Percentiles rank a stretch among this genome's conserved stretches.
Evolutionary conservation across 2,113 vertebrate genomes (phyloP).

Genomic region (Tachycineta bicolor): DNA sequence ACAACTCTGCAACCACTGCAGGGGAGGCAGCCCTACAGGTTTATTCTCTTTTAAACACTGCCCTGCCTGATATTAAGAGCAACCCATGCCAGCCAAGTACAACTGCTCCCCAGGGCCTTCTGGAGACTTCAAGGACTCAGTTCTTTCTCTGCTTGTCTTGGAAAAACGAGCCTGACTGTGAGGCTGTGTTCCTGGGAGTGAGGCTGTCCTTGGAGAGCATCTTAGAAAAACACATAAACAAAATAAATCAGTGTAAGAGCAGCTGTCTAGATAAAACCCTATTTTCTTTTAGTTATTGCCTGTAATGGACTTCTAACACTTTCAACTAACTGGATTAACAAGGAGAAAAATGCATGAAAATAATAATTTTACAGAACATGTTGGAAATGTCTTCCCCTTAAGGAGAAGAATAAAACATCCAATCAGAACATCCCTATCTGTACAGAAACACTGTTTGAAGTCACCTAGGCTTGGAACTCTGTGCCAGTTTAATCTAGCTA

Average conservation of each 20-base stretch:
- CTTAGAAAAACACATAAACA: neutral
- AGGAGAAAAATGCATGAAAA: neutral
- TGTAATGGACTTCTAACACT: constrained; percentile 8
- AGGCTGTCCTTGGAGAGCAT: neutral
- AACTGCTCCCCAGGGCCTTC: neutral
- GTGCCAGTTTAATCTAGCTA: neutral
- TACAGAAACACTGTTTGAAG: neutral
- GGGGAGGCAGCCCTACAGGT: neutral
- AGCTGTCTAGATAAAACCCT: neutral
- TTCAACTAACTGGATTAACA: constrained; percentile 17
- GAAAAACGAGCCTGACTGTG: neutral
- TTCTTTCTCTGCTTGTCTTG: neutral
- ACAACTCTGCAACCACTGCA: neutral
- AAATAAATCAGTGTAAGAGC: neutral
- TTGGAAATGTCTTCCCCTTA: constrained; percentile 10
- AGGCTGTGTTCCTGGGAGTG: neutral
- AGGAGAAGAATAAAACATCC: neutral
- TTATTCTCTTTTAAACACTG: neutral
- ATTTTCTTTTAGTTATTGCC: neutral
- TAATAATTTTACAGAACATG: neutral
- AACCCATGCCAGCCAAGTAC: neutral
- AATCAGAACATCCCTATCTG: neutral
- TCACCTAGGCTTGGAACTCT: neutral
- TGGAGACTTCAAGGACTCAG: neutral
- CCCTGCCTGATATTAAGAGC: neutral